phyloP scores from a whole-genome alignment of 2,888 invertebrate species.

The Tanytarsus gracilentus region DNA sequence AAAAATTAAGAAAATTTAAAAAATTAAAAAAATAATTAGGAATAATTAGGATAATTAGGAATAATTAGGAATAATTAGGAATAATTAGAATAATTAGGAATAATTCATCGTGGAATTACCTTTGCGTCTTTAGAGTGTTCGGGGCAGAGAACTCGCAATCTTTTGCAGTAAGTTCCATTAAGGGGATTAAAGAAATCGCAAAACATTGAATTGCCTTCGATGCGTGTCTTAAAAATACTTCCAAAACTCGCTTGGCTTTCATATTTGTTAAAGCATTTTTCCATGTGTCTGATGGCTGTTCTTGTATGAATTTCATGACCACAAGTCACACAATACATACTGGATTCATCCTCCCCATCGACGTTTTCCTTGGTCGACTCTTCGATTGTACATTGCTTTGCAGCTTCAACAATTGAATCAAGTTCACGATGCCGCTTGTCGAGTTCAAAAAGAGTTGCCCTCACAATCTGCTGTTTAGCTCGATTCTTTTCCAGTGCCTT shows the following conservation, averaged over 20 bases:
- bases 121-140: constrained; percentile 95
- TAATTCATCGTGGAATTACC: no score
- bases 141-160: constrained; percentile 89
- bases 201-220: constrained; percentile 90
- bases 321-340: constrained; percentile 93
- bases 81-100: no score
- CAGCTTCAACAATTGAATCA: constrained; percentile 70
- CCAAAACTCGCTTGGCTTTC: constrained; percentile 96
- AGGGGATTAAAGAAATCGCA: constrained; percentile 90
- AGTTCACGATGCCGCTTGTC: constrained; percentile 69
- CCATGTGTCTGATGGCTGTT: constrained; percentile 92
- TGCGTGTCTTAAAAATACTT: constrained; percentile 85
- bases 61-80: no score
- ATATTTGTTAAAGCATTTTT: constrained; percentile 95
- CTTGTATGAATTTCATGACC: constrained; percentile 90
- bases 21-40: no score
- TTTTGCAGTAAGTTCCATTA: constrained; percentile 89
- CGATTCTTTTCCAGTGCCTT: constrained; percentile 63
- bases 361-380: constrained; percentile 47
- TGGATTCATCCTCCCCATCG: constrained; percentile 57
- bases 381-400: constrained; percentile 61
- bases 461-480: constrained; percentile 67
- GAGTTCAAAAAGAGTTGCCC: constrained; percentile 66
- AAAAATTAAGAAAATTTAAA: no score
- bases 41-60: no score